These are phyloP conservation scores for Drosophila pseudoananassae DNA, from an alignment of 1,140 invertebrate species.

Conservation along the genomic window DNA sequence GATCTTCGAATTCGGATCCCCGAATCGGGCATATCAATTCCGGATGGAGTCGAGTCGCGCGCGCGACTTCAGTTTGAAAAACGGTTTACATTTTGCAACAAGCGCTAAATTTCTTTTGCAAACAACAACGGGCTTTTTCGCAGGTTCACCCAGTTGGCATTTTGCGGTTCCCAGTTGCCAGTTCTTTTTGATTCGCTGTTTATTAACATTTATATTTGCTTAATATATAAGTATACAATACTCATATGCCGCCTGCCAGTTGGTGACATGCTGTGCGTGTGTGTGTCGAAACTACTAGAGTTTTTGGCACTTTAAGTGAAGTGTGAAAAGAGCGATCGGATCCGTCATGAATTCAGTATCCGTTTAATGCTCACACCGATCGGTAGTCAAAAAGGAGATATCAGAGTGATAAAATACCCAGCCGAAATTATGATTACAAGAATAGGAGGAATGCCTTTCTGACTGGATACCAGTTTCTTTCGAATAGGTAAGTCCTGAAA, in stretches of 20 bases:
- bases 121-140: slow-evolving; percentile 62
- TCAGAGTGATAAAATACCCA: slow-evolving; percentile 2
- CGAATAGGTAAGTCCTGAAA: slow-evolving; percentile 39
- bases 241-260: slow-evolving; percentile 48
- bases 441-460: slow-evolving; percentile 52
- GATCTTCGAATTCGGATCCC: slow-evolving; percentile 11
- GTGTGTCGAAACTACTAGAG: slow-evolving; percentile 72
- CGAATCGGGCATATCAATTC: slow-evolving; percentile 29
- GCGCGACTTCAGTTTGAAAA: slow-evolving; percentile 64
- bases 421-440: slow-evolving; percentile 59
- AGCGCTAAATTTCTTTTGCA: slow-evolving; percentile 70
- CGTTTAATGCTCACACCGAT: slow-evolving; percentile 67
- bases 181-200: slow-evolving; percentile 66
- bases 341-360: slow-evolving; percentile 60
- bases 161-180: slow-evolving; percentile 32
- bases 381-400: slow-evolving; percentile 21
- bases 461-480: slow-evolving; percentile 46
- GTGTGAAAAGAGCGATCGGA: slow-evolving; percentile 64
- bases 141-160: slow-evolving; percentile 46
- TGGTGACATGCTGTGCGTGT: slow-evolving; percentile 47
- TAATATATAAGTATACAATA: slow-evolving; percentile 54
- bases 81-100: slow-evolving; percentile 76
- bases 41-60: slow-evolving; percentile 42
- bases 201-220: slow-evolving; percentile 73
- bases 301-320: slow-evolving; percentile 71